Evolutionary conservation across 2,888 invertebrate genomes (phyloP).

Genomic region (Synergus gifuensis): DNA sequence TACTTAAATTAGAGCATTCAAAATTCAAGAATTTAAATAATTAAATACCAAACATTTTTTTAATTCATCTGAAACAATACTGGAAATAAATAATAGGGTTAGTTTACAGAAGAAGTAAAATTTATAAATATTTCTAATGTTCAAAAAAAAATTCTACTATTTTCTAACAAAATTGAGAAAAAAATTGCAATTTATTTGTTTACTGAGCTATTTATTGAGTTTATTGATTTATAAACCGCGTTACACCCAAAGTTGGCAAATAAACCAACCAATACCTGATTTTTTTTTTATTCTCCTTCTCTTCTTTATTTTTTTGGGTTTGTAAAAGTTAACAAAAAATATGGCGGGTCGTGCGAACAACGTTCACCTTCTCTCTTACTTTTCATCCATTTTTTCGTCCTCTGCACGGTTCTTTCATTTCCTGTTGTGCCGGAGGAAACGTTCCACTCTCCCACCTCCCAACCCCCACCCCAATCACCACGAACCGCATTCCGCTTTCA

Average conservation of each 20-base stretch:
- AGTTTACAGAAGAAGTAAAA: too few species aligned
- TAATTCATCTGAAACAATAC: too few species aligned
- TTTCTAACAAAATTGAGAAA: not conserved
- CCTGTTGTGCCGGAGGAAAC: slow-evolving; percentile 45
- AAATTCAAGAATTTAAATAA: too few species aligned
- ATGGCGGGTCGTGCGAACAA: slow-evolving; percentile 38
- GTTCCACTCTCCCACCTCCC: slow-evolving; percentile 17
- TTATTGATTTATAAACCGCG: not conserved
- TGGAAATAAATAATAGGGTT: too few species aligned
- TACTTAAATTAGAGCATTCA: too few species aligned
- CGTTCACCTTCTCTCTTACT: slow-evolving; percentile 44
- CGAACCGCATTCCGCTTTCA: slow-evolving; percentile 54
- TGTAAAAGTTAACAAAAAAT: slow-evolving; percentile 23
- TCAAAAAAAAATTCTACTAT: not conserved
- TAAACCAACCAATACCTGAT: too few species aligned
- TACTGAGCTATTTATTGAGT: not conserved
- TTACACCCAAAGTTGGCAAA: too few species aligned
- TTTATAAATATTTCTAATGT: too few species aligned
- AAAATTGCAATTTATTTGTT: slow-evolving; percentile 12
- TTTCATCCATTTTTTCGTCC: slow-evolving; percentile 49
- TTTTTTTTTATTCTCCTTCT: not conserved
- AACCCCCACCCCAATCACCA: slow-evolving; percentile 9
- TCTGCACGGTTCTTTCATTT: slow-evolving; percentile 56
- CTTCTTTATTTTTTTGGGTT: not conserved
- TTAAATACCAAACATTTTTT: too few species aligned